Evolutionary conservation across 2,113 vertebrate genomes (phyloP), one percentile per base, ranked within the genome.

Genomic region (Lagopus leucura): DNA sequence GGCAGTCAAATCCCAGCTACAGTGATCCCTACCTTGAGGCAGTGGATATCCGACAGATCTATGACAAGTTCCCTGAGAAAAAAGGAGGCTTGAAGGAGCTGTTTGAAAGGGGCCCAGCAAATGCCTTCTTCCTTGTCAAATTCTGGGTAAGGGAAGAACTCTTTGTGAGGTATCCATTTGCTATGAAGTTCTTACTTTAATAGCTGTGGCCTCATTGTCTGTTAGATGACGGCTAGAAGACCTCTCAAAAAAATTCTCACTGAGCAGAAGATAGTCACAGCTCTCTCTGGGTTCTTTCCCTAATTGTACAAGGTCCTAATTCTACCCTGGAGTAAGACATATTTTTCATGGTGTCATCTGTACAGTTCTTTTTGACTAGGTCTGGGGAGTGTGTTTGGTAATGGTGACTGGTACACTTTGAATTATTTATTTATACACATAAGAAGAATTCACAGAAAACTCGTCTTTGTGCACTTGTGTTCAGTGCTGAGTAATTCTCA

Each of bases 21-120:
- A 98, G 93, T 24, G 99, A 99, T 86, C 98, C 98, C 90, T 99
- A 98, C 97, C 98, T 99, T 88, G 99, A 99, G 97, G 98, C 98
- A 1, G 98, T 99, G 96, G 99, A 99, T 96, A 97, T 99, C 94
- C 97, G 98, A 85, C 99, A 99, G 98, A 99, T 99, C 96, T 99
- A 99, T 58, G 99, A 99, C 97, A 99, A 99, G 93, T 99, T 99
- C 96, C 99, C 99, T 0, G 99, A 99, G 96, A 99, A 99, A 92
- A 99, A 99, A 96, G 98, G 99, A 8, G 98, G 99, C 50, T 97
- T 99, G 96, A 99, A 99, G 97, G 99, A 99, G 93, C 98, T 99
- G 77, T 99, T 99, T 92, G 98, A 99, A 96, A 98, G 98, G 73
- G 99, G 99, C 75, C 98, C 98, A n/a, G 95, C 97, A 77, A 99